Conservation (phyloP, 2,113 vertebrate species). For the Puma concolor region DNA sequence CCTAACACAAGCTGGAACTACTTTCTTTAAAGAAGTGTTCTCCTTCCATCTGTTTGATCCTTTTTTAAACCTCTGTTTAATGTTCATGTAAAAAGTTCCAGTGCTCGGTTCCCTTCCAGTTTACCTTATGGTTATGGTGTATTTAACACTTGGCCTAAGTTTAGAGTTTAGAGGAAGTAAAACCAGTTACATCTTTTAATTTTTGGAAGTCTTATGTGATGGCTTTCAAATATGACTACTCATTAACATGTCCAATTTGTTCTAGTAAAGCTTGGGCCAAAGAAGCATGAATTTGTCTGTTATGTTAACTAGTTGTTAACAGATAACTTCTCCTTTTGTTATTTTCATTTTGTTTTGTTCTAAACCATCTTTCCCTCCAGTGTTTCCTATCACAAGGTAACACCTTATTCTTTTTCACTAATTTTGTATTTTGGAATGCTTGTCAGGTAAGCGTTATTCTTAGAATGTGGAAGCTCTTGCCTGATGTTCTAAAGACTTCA, state of each 20-base stretch:
- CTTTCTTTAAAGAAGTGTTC: constrained; percentile 10
- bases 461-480: not conserved
- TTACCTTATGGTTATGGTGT: not conserved
- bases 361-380: not conserved
- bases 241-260: not conserved
- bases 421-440: not conserved
- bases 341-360: not conserved
- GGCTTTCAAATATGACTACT: not conserved
- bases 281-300: not conserved
- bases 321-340: not conserved
- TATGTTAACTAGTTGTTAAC: not conserved
- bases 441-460: constrained; percentile 33
- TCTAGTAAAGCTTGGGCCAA: not conserved
- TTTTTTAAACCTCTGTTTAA: not conserved
- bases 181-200: not conserved
- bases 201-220: constrained; percentile 12
- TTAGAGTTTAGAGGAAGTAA: constrained; percentile 39
- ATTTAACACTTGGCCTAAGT: not conserved
- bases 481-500: not conserved
- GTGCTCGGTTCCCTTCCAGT: not conserved
- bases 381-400: constrained; percentile 23
- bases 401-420: not conserved
- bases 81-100: not conserved
- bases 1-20: not conserved
- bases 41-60: not conserved